phyloP scores from a whole-genome alignment of 2,888 invertebrate genomes.

The Caenorhabditis uteleia region DNA sequence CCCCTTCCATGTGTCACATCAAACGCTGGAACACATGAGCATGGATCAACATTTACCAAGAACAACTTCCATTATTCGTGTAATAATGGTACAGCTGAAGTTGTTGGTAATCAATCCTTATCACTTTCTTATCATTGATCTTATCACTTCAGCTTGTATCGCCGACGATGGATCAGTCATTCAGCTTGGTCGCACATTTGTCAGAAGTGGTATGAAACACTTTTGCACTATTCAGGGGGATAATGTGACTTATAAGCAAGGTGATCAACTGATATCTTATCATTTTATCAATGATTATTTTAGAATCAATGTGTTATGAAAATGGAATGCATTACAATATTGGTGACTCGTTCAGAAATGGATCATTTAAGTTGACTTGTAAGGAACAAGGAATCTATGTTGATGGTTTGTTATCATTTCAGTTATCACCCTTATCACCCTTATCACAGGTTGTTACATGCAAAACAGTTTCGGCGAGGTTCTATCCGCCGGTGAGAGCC shows the following conservation, averaged over 20 bases:
- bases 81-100: slow-evolving; percentile 67
- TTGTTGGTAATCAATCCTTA: slow-evolving; percentile 54
- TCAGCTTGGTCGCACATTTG: slow-evolving; percentile 62
- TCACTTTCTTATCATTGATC: background rate
- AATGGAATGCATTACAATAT: slow-evolving; percentile 67
- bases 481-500: slow-evolving; percentile 56
- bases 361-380: slow-evolving; percentile 65
- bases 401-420: slow-evolving; percentile 43
- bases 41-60: slow-evolving; percentile 67
- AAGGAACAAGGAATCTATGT: slow-evolving; percentile 61
- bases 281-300: slow-evolving; percentile 1
- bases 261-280: slow-evolving; percentile 41
- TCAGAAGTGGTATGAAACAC: slow-evolving; percentile 62
- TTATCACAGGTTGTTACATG: slow-evolving; percentile 66
- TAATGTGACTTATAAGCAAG: slow-evolving; percentile 67
- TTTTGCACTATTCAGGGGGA: slow-evolving; percentile 61
- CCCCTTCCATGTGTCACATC: slow-evolving; percentile 64
- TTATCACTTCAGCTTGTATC: slow-evolving; percentile 57
- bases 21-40: slow-evolving; percentile 63
- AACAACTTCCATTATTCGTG: slow-evolving; percentile 68
- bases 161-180: slow-evolving; percentile 66
- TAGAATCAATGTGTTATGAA: slow-evolving; percentile 67
- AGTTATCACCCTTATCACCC: no score
- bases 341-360: slow-evolving; percentile 65
- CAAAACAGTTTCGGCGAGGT: slow-evolving; percentile 58